phyloP scores from a whole-genome alignment of 2,888 invertebrate genomes.

The Chrysomela aeneicollis region DNA sequence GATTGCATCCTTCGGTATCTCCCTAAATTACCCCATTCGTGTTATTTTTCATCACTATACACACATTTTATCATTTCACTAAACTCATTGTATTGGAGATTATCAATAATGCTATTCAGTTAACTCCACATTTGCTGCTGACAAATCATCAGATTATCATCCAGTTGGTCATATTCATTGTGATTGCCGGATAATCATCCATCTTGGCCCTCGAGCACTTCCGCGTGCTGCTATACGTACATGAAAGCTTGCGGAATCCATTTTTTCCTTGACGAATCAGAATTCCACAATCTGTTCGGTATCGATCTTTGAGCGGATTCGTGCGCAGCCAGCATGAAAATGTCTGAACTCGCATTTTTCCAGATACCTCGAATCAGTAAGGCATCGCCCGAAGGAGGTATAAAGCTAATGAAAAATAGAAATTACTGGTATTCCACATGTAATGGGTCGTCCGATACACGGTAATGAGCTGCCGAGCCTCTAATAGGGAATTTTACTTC shows the following conservation, averaged over 20 bases:
- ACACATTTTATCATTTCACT: no score
- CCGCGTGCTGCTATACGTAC: no score
- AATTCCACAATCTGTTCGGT: neutral
- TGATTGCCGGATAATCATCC: no score
- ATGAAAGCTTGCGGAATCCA: neutral
- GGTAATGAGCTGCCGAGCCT: conserved; percentile 34
- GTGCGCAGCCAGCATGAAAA: conserved; percentile 31
- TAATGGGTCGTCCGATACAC: conserved; percentile 31
- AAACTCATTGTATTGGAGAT: no score
- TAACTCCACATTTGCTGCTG: no score
- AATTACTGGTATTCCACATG: conserved; percentile 36
- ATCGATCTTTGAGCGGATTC: conserved; percentile 18
- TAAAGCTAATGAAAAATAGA: conserved; percentile 33
- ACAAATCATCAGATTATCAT: no score
- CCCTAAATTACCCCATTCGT: no score
- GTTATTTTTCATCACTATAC: no score
- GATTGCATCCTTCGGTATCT: no score
- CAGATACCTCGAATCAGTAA: conserved; percentile 25
- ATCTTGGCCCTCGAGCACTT: no score
- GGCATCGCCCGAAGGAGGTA: conserved; percentile 24
- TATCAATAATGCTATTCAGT: no score
- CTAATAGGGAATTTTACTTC: conserved; percentile 28
- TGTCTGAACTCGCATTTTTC: conserved; percentile 25
- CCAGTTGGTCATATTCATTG: no score
- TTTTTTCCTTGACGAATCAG: neutral